These are phyloP conservation scores for Motacilla tschutschensis DNA, from an alignment of 2,113 vertebrate species.

Conservation along the genomic window DNA sequence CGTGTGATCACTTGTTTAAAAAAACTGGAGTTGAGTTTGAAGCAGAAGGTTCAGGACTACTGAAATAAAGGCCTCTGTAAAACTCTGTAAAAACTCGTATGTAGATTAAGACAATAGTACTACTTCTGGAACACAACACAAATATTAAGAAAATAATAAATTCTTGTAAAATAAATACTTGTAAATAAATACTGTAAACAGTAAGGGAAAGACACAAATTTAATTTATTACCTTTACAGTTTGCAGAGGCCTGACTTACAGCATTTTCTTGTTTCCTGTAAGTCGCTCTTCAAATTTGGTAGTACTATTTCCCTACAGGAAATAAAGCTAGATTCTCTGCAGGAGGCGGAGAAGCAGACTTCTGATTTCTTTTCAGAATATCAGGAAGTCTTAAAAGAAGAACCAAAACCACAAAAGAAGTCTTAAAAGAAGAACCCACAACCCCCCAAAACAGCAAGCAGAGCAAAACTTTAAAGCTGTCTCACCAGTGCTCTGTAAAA, in stretches of 20 bases:
- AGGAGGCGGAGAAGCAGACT: neutral
- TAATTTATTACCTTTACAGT: neutral
- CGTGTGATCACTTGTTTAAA: accelerated
- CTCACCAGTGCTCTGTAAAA: neutral
- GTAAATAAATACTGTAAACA: too few species aligned
- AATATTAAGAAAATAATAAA: neutral
- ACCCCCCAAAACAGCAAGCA: neutral
- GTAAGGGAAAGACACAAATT: neutral
- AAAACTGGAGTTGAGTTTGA: neutral
- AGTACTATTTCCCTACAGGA: neutral
- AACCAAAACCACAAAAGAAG: neutral
- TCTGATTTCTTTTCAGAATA: neutral
- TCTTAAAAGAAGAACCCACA: neutral
- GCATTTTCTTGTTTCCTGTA: neutral
- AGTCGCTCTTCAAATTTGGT: neutral
- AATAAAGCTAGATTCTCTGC: neutral
- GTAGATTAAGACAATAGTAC: neutral
- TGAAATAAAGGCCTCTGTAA: neutral
- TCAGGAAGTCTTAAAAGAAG: neutral
- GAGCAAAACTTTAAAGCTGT: neutral
- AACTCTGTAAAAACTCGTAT: neutral
- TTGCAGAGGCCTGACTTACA: neutral
- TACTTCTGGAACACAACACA: neutral
- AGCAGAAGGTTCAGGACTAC: neutral
- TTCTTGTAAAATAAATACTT: neutral